Evolutionary conservation across 2,888 invertebrate species (phyloP).

Genomic region (Baccha elongata): DNA sequence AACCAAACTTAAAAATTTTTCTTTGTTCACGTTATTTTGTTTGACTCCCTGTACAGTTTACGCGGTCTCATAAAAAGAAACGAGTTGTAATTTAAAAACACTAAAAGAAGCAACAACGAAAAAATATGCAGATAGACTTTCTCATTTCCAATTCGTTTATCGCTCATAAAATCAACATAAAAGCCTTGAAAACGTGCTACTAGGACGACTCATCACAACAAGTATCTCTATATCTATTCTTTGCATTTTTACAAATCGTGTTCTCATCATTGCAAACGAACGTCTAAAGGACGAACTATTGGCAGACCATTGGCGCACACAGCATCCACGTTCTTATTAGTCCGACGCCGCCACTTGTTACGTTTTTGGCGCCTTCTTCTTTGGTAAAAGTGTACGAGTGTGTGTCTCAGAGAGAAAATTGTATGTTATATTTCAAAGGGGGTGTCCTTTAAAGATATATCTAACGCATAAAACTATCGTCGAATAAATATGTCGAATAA

Average conservation of each 20-base stretch:
- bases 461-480: constrained; percentile 52
- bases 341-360: constrained; percentile 67
- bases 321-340: constrained; percentile 60
- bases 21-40: too few species aligned
- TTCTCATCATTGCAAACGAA: constrained; percentile 23
- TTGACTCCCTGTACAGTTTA: constrained; percentile 57
- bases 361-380: constrained; percentile 72
- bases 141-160: constrained; percentile 29
- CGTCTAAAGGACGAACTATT: constrained; percentile 47
- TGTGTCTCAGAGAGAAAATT: neutral
- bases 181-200: constrained; percentile 63
- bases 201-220: constrained; percentile 71
- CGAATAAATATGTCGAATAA: constrained; percentile 66
- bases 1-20: too few species aligned
- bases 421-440: constrained; percentile 14
- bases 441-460: constrained; percentile 47
- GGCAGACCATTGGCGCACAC: constrained; percentile 66
- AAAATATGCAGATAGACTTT: constrained; percentile 56
- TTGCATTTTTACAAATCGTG: neutral
- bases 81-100: neutral
- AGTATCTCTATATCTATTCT: constrained; percentile 20
- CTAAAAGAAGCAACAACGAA: neutral
- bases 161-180: constrained; percentile 40
- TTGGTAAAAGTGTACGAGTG: constrained; percentile 2
- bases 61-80: constrained; percentile 54